Base-by-base conservation (phyloP, 2,888 invertebrate genomes). In the Cheilosia vernalis region DNA sequence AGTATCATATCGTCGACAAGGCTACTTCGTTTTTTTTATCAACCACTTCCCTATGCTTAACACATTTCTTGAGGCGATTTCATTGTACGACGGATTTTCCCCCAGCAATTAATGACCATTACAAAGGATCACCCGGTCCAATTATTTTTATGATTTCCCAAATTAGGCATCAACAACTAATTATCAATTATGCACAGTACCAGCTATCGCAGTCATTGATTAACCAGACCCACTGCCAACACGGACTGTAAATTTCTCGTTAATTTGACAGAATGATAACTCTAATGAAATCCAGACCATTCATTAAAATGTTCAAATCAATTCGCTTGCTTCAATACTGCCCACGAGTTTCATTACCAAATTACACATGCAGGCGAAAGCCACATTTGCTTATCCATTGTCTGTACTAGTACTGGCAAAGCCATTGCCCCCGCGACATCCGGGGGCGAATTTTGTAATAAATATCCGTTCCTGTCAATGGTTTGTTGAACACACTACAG, bases 251-350 rank as follows among this genome's bases (percentile, higher is more conserved):
- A 78, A 78, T 61, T 78, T 70, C 30, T 55, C 56, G 47, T 55
- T 78, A 70, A 78, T 78, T 69, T 63, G 49, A 24, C 61, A 63
- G 58, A 78, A 27, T 47, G 21, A 61, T 77, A 67, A 42, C 42
- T 63, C 63, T 63, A 63, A 53, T 42, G 15, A 17, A 42, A 55
- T 37, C 4, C 24, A 64, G 27, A 58, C 61, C n/a, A 44, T 24
- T 69, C 61, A 70, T 70, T 78, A 69, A 69, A 77, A 63, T 44
- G 27, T 55, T 30, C 40, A 55, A 42, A 21, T 55, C 42, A 55
- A 42, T 55, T 24, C 10, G 10, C 44, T 30, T 4, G 17, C 53
- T 30, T 7, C 24, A 15, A 21, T 27, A 27, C 13, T 55, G n/a
- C n/a, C 55, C 13, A 37, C 4, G 10, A 37, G 13, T 37, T 37